phyloP scores from a whole-genome alignment of 2,113 vertebrate genomes.

The Felis chaus region DNA sequence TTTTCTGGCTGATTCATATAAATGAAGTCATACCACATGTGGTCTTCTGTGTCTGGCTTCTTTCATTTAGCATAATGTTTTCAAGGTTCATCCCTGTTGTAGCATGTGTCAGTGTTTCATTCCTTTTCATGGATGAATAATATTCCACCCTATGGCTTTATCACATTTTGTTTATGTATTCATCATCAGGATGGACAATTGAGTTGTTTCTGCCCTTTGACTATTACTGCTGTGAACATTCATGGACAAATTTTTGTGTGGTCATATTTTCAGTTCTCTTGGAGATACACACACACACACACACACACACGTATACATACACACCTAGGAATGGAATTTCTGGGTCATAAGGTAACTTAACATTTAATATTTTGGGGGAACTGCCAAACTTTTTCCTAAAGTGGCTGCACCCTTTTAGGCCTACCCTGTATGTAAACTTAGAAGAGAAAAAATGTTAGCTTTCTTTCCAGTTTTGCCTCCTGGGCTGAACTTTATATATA shows the following conservation, averaged over 20 bases:
- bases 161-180: slow-evolving; percentile 23
- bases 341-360: slow-evolving; percentile 41
- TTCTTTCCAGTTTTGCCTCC: slow-evolving; percentile 37
- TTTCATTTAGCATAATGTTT: slow-evolving; percentile 11
- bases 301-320: not conserved
- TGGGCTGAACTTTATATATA: not conserved
- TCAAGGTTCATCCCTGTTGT: not conserved
- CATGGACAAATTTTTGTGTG: not conserved
- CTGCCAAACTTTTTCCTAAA: slow-evolving; percentile 33
- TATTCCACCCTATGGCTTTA: not conserved
- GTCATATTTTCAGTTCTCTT: slow-evolving; percentile 41
- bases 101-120: not conserved
- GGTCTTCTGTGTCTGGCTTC: slow-evolving; percentile 11
- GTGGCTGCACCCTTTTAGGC: slow-evolving; percentile 32
- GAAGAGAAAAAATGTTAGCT: slow-evolving; percentile 19
- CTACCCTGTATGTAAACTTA: slow-evolving; percentile 16
- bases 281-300: not conserved
- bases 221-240: not conserved
- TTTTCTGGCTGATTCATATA: not conserved
- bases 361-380: slow-evolving; percentile 49
- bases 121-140: not conserved
- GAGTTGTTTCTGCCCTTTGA: slow-evolving; percentile 31
- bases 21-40: slow-evolving; percentile 21
- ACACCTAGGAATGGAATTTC: slow-evolving; percentile 17
- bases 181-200: not conserved